Conservation (phyloP, 2,113 vertebrate species). For the Notarius quadriscutis region DNA sequence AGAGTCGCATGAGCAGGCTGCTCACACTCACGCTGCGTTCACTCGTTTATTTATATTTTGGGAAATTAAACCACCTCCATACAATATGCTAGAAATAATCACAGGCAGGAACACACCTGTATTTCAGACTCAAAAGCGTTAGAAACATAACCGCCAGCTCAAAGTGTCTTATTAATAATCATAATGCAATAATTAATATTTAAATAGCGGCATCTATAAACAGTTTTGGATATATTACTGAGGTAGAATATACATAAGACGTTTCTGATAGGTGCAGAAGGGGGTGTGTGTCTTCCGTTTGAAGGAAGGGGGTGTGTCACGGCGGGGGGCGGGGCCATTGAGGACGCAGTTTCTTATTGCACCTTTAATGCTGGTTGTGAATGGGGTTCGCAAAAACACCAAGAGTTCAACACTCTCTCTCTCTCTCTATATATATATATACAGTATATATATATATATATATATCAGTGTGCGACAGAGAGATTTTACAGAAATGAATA, state of each 20-base stretch:
- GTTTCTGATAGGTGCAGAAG: slow-evolving; percentile 7
- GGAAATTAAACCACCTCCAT: not conserved
- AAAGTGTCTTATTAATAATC: not conserved
- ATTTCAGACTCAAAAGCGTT: not conserved
- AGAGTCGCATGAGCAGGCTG: too few species aligned
- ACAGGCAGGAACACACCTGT: not conserved
- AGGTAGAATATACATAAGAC: not conserved
- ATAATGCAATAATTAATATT: too few species aligned
- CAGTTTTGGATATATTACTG: too few species aligned
- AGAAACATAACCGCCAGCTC: not conserved
- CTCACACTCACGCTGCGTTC: not conserved
- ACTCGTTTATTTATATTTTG: not conserved
- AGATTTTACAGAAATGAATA: not conserved
- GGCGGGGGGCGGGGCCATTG: not conserved
- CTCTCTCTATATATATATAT: too few species aligned
- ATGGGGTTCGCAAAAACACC: not conserved
- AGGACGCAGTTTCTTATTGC: not conserved
- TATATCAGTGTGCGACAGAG: not conserved
- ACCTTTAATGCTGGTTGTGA: not conserved
- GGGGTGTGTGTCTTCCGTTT: not conserved
- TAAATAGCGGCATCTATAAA: too few species aligned
- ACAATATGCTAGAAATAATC: not conserved
- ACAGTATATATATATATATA: too few species aligned
- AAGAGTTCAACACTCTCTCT: not conserved
- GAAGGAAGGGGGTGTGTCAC: not conserved